These are phyloP conservation scores for Cyclina sinensis DNA, from an alignment of 1,140 invertebrate genomes.

Conservation along the genomic window DNA sequence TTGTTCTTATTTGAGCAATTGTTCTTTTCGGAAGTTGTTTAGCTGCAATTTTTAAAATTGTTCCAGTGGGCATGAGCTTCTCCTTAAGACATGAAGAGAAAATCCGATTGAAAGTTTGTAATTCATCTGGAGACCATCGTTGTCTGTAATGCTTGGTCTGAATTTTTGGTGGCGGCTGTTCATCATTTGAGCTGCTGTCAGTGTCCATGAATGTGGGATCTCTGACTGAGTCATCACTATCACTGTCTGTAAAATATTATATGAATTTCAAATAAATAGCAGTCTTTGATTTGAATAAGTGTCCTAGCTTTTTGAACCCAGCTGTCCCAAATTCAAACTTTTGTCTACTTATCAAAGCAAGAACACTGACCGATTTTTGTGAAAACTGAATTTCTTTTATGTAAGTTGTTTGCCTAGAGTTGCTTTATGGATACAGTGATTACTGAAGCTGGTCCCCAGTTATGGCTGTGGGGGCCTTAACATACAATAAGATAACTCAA, in stretches of 20 bases:
- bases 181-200: neutral
- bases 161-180: conserved; percentile 19
- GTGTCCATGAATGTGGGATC: neutral
- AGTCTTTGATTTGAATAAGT: too few relatives aligned
- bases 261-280: too few relatives aligned
- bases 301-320: too few relatives aligned
- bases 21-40: conserved; percentile 24
- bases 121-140: conserved; percentile 40
- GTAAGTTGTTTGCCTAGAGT: conserved; percentile 4
- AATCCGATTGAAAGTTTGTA: conserved; percentile 37
- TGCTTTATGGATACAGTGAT: conserved; percentile 21
- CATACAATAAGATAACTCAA: neutral
- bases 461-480: conserved; percentile 19
- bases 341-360: conserved; percentile 14
- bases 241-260: conserved; percentile 2
- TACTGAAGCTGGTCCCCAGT: conserved; percentile 27
- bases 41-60: conserved; percentile 29
- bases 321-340: too few relatives aligned
- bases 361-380: neutral
- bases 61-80: conserved; percentile 30
- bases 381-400: conserved; percentile 20
- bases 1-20: conserved; percentile 9
- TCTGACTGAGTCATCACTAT: conserved; percentile 29
- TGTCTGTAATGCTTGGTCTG: conserved; percentile 20
- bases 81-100: conserved; percentile 24